A percentile compares a stretch with the other conserved stretches of the same genome.
Evolutionary conservation across 2,797 vertebrate species (phyloP).

Genomic region (Malacoctenus gilli): DNA sequence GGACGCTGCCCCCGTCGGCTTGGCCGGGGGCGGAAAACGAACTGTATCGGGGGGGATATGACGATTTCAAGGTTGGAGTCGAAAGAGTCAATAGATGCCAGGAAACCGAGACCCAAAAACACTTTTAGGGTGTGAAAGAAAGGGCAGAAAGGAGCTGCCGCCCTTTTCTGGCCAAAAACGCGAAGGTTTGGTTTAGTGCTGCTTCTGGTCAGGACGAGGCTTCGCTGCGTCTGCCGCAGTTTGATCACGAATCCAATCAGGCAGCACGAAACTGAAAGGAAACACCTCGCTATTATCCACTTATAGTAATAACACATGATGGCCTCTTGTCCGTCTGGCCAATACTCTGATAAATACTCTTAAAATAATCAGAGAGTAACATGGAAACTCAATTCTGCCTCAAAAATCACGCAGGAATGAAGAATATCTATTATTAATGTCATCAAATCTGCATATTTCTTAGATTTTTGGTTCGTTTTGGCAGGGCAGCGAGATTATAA

Average conservation of each 20-base stretch:
- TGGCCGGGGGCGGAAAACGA: slow-evolving; percentile 44
- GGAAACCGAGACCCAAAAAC: slow-evolving; percentile 43
- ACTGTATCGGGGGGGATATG: slow-evolving; percentile 44
- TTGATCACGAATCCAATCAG: slow-evolving; percentile 38
- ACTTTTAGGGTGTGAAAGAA: slow-evolving; percentile 11
- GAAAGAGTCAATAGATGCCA: slow-evolving; percentile 31
- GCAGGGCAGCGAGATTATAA: slow-evolving; percentile 15
- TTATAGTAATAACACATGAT: slow-evolving; percentile 53
- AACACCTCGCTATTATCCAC: slow-evolving; percentile 45
- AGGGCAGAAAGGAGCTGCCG: not conserved
- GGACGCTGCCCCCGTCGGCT: slow-evolving; percentile 49
- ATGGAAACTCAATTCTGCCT: too few relatives aligned
- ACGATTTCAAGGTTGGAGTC: slow-evolving; percentile 54
- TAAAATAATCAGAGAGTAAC: too few relatives aligned
- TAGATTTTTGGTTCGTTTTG: too few relatives aligned
- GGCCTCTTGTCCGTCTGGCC: slow-evolving; percentile 24
- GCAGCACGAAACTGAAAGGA: slow-evolving; percentile 34
- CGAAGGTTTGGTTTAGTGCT: slow-evolving; percentile 48
- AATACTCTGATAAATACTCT: slow-evolving; percentile 36
- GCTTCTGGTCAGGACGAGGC: slow-evolving; percentile 39
- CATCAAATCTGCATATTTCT: too few relatives aligned
- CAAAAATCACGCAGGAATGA: too few relatives aligned
- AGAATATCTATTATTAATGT: too few relatives aligned
- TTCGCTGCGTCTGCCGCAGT: slow-evolving; percentile 17
- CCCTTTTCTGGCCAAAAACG: slow-evolving; percentile 12